Evolutionary conservation across 2,888 invertebrate species (phyloP), one percentile per base, ranked within the genome.

Genomic region (Nymphalis polychloros): DNA sequence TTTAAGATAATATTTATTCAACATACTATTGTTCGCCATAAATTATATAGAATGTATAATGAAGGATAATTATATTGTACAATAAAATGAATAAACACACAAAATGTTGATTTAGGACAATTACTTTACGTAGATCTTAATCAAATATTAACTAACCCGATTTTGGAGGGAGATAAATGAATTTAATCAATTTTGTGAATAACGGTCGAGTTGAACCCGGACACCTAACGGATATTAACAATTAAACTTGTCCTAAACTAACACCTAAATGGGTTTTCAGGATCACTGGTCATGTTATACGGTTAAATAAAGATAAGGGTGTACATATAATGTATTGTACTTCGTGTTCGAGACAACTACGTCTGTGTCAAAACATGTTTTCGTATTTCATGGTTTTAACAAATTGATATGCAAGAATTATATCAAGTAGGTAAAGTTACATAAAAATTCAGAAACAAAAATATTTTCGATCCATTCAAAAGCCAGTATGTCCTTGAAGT

Each of bases 131-230:
- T 59, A 64, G 70, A 65, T 60, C 63, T 59, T 70, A 64, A 66
- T 66, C 65, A 64, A 70, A 72, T 68, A 68, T 68, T 65, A 63
- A 52, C 64, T 31, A 66, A 68, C 67, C 61, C 49, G 65, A 65
- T 66, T 61, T 68, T 53, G 59, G 66, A 13, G 10, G 41, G 41
- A 68, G 35, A 55, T 55, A 55, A 31, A 55, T 65, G 50, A 66
- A 70, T 52, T 70, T 68, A 70, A 70, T 70, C 66, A 68, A 70
- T 66, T 70, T 68, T 59, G 68, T 52, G 65, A 61, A 68, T 70
- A 67, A 67, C 61, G 48, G 60, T 57, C 66, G 49, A 61, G 68
- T 53, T 66, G 57, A 64, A 63, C 66, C 63, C 23, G 48, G 19
- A 41, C 27, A 49, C 57, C 57, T 62, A 23, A 64, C 46, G 63